Evolutionary conservation across 2,113 vertebrate genomes (phyloP), one percentile per base, ranked within the genome.

Genomic region (Halcyon senegalensis): DNA sequence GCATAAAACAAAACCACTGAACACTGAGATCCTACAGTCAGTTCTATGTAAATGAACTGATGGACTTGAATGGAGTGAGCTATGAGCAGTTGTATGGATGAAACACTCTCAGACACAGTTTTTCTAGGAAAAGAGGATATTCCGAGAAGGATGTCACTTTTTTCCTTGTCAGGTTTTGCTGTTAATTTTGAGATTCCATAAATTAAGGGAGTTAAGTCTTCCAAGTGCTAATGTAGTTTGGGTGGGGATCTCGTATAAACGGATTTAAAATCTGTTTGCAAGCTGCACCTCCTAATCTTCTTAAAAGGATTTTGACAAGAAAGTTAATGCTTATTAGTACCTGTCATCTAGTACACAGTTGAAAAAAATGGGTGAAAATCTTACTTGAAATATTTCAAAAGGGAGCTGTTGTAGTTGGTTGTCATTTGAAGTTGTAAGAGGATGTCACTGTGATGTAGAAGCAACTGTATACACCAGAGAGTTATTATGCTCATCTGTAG

Each of bases 221-320:
- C 41, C 48, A 83, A 87, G 58, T 67, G 46, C 59, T 83, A 25
- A 23, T 74, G 50, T 75, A 60, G 58, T 91, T 92, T 91, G 43
- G 17, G n/a, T 75, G 68, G 28, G 41, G 44, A 84, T 81, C 76
- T 84, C 51, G 12, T 51, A 13, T 69, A 83, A 95, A 85, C 3
- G n/a, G 68, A 27, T 89, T 93, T 87, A 24, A 93, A 93, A 90
- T 91, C 59, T 92, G 19, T 90, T 95, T 77, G 72, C 46, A 74
- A 59, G 76, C 44, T 89, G 53, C n/a, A 56, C 16, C 23, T 91
- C 73, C 37, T 96, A 91, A 95, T 96, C 92, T 94, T 90, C 82
- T 95, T 96, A 86, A 75, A 94, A 90, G 84, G 67, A 87, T 93
- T 95, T 97, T 96, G 67, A 93, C 58, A 89, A 60, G 69, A 77